Conservation (phyloP, 1,140 invertebrate species). For the Capitella teleta region DNA sequence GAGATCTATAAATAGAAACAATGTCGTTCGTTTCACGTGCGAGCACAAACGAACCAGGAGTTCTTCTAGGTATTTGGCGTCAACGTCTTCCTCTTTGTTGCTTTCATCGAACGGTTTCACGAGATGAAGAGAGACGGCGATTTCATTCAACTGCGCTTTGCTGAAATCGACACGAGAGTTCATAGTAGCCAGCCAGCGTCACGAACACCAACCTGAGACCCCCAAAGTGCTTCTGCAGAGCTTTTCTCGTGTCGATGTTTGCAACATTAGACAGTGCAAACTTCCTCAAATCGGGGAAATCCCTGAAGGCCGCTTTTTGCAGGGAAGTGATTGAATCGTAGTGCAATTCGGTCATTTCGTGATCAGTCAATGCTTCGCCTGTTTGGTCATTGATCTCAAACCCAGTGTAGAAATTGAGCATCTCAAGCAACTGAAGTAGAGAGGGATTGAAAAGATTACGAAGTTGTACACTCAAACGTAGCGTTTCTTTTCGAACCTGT, state of each 20-base stretch:
- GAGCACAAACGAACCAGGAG: conserved; percentile 69
- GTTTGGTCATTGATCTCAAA: conserved; percentile 97
- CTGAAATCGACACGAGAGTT: too few species aligned
- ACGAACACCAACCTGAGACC: conserved; percentile 49
- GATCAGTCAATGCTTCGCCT: conserved; percentile 84
- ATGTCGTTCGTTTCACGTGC: too few species aligned
- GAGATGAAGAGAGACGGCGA: conserved; percentile 75
- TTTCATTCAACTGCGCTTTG: conserved; percentile 65
- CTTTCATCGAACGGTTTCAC: conserved; percentile 55
- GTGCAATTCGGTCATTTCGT: conserved; percentile 85
- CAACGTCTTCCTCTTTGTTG: conserved; percentile 42
- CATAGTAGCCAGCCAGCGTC: too few species aligned
- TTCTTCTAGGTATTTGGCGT: conserved; percentile 72
- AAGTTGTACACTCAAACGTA: not conserved
- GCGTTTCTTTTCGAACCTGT: conserved; percentile 66
- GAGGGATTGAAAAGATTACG: not conserved
- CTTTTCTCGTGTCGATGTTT: conserved; percentile 76
- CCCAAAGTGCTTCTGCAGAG: conserved; percentile 75
- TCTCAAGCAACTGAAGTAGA: conserved; percentile 69
- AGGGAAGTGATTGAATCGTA: conserved; percentile 74
- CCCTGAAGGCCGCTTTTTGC: conserved; percentile 82
- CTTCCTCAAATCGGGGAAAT: conserved; percentile 68
- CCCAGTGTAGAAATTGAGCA: conserved; percentile 89
- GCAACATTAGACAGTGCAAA: conserved; percentile 91
- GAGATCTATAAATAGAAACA: conserved; percentile 20